Percentiles rank a stretch among this genome's conserved stretches.
phyloP scores from a whole-genome alignment of 2,888 invertebrate genomes.

The Phragmatobia fuliginosa region DNA sequence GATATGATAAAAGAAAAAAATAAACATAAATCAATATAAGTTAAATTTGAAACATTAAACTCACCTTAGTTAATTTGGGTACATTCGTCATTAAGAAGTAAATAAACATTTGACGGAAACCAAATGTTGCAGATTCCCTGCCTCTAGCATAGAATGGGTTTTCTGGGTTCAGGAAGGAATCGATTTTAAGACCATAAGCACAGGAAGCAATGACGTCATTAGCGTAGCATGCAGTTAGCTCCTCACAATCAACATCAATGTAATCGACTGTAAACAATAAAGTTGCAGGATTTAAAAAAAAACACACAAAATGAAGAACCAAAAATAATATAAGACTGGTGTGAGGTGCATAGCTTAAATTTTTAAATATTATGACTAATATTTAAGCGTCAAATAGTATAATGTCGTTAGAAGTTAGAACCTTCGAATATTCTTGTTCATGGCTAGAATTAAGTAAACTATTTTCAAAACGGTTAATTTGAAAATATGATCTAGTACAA shows the following conservation, averaged over 20 bases:
- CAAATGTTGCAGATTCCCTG: neutral
- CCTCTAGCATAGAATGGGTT: slow-evolving; percentile 1
- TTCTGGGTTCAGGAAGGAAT: slow-evolving; percentile 70
- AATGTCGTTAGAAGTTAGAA: too few relatives aligned
- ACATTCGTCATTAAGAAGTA: neutral
- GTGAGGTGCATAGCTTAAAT: too few relatives aligned
- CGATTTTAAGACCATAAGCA: slow-evolving; percentile 83
- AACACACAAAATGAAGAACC: too few relatives aligned
- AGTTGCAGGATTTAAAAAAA: neutral
- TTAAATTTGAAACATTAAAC: neutral
- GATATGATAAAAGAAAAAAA: neutral
- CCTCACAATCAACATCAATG: slow-evolving; percentile 9
- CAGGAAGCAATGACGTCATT: slow-evolving; percentile 85
- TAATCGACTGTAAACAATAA: neutral
- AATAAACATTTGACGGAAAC: neutral
- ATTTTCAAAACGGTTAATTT: too few relatives aligned
- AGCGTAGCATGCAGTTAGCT: slow-evolving; percentile 71
- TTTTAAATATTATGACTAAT: too few relatives aligned
- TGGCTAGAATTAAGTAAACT: too few relatives aligned
- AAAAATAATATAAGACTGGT: neutral
- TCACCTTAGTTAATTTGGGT: neutral
- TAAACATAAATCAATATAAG: neutral
- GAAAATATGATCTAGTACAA: neutral
- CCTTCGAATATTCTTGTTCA: too few relatives aligned
- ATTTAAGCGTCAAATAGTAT: too few relatives aligned